Evolutionary conservation across 2,113 vertebrate species (phyloP), one percentile per base, ranked within the genome.

Genomic region (Oophaga pumilio): DNA sequence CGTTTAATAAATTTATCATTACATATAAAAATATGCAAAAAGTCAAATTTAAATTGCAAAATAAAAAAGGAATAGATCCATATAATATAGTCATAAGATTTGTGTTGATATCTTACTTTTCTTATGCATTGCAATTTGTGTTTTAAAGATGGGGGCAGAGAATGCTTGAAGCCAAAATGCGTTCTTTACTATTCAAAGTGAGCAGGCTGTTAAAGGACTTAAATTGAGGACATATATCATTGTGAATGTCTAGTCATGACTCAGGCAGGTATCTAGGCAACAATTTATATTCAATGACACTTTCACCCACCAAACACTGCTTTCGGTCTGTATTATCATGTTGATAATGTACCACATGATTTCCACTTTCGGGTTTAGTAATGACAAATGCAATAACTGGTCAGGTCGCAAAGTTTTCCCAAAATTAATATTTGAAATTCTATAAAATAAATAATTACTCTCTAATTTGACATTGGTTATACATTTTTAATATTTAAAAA

Each of bases 261-360:
- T 82, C 77, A 73, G 62, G 76, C 76, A 73, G 86, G 79, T 82
- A 53, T 82, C 57, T n/a, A 87, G 85, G 69, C 69, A 76, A 60
- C 79, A 87, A 82, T 73, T 66, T 59, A 82, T 76, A 76, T 87
- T 74, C 86, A 87, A 60, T 86, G 50, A 79, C 80, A 76, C 56
- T 60, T 87, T 83, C 68, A 64, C 68, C 66, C 69, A 64, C 56
- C 76, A 82, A 74, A 66, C 56, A 82, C 83, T 83, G 79, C 69
- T 76, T 64, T 87, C 57, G 18, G 7, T 69, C 50, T 59, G 10
- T 74, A 49, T 87, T 68, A 73, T 79, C 17, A 66, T 49, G 57
- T 57, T 22, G 22, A 52, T 24, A 53, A 87, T 76, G 71, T 18
- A 53, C 13, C 6, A 76, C 15, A 50, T 43, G 8, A 26, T 73